Evolutionary conservation across 2,113 vertebrate genomes (phyloP).

Genomic region (Sapayoa aenigma): DNA sequence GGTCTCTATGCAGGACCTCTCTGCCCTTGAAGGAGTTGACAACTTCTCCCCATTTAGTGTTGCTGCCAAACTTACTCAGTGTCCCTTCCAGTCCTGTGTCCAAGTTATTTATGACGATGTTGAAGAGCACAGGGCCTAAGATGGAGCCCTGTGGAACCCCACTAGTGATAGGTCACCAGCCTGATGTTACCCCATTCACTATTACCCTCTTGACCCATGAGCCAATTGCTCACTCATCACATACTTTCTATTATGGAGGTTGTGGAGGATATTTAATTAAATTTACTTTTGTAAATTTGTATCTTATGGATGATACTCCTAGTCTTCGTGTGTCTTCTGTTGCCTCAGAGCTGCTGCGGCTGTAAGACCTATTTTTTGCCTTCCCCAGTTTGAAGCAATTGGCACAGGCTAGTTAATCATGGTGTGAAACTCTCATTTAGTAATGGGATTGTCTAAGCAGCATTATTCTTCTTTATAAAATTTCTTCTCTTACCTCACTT

Average conservation of each 20-base stretch:
- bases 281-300: neutral
- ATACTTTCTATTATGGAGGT: neutral
- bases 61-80: neutral
- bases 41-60: neutral
- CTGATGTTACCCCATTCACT: neutral
- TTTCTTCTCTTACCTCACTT: neutral
- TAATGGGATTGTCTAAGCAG: neutral
- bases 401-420: neutral
- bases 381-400: neutral
- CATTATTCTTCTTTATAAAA: neutral
- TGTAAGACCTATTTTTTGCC: neutral
- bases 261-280: neutral
- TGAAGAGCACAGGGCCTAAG: neutral
- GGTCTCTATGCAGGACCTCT: neutral
- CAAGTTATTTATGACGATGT: neutral
- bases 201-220: neutral
- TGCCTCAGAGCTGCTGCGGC: neutral
- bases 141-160: neutral
- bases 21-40: neutral
- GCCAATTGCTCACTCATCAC: neutral
- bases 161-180: neutral
- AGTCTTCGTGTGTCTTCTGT: neutral
- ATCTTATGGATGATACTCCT: neutral
- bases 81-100: neutral
- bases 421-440: neutral